These are phyloP conservation scores for Hepsetus odoe DNA, from an alignment of 2,113 vertebrate species.

Conservation along the genomic window DNA sequence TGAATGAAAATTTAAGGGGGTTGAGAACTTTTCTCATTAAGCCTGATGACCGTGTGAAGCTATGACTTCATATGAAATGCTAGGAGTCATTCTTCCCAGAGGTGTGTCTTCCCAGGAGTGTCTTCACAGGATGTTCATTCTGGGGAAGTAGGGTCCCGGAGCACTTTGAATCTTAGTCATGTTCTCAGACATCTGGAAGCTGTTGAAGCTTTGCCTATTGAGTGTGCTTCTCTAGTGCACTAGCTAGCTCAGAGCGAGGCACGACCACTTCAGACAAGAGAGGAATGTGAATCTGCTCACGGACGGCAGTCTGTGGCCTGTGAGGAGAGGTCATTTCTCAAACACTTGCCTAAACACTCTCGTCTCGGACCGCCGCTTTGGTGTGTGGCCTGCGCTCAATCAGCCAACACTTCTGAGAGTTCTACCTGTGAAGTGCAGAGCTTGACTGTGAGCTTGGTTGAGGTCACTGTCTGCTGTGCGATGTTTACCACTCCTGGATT, in stretches of 20 bases:
- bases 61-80: not conserved
- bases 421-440: slow-evolving; percentile 9
- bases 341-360: slow-evolving; percentile 37
- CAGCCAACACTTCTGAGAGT: not conserved
- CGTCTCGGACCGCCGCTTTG: slow-evolving; percentile 17
- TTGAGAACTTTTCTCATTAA: not conserved
- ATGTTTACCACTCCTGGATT: not conserved
- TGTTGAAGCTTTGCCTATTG: slow-evolving; percentile 62
- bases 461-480: not conserved
- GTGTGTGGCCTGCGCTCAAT: slow-evolving; percentile 7
- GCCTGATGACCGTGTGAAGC: not conserved
- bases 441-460: not conserved
- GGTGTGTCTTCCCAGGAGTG: not conserved
- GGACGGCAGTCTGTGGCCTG: slow-evolving; percentile 1
- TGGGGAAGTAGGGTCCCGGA: slow-evolving; percentile 62
- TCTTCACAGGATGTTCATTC: slow-evolving; percentile 40
- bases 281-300: slow-evolving; percentile 33
- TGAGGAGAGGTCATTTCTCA: slow-evolving; percentile 41
- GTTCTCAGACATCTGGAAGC: slow-evolving; percentile 61
- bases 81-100: not conserved
- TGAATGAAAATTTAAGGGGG: no score
- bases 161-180: slow-evolving; percentile 40
- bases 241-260: slow-evolving; percentile 41
- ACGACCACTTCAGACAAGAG: slow-evolving; percentile 37
- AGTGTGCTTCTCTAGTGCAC: slow-evolving; percentile 51